phyloP scores from a whole-genome alignment of 2,113 vertebrate genomes.

The Uropsilus gracilis region DNA sequence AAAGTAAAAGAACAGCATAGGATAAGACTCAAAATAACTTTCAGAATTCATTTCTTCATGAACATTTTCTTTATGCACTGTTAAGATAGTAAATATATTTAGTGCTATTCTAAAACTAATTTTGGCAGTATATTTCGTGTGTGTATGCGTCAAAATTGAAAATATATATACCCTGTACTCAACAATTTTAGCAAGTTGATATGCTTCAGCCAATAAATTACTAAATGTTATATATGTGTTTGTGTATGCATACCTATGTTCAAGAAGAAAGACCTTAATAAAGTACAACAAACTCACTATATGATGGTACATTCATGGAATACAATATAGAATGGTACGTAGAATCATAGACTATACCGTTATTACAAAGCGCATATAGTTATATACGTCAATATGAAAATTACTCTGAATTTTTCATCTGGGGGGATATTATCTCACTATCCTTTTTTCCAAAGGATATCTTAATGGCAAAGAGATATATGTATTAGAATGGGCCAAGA shows the following conservation, averaged over 20 bases:
- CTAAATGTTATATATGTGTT: not conserved
- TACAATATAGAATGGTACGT: no score
- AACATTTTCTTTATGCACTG: not conserved
- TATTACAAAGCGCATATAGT: no score
- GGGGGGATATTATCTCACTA: not conserved
- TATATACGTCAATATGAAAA: no score
- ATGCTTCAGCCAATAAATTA: not conserved
- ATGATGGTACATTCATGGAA: no score
- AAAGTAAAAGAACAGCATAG: not conserved
- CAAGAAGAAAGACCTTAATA: no score
- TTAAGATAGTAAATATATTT: not conserved
- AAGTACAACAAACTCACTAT: no score
- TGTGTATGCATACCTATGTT: not conserved
- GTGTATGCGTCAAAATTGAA: not conserved
- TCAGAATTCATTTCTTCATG: not conserved
- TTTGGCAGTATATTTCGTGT: not conserved
- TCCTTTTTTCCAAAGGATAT: not conserved
- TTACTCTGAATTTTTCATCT: not conserved
- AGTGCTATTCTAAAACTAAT: not conserved
- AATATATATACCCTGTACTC: not conserved
- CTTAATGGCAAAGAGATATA: not conserved
- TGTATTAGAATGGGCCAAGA: not conserved
- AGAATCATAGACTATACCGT: no score
- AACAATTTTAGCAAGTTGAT: not conserved
- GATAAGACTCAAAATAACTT: not conserved